Conservation (phyloP, 2,888 invertebrate species). For the Limnephilus lunatus region DNA sequence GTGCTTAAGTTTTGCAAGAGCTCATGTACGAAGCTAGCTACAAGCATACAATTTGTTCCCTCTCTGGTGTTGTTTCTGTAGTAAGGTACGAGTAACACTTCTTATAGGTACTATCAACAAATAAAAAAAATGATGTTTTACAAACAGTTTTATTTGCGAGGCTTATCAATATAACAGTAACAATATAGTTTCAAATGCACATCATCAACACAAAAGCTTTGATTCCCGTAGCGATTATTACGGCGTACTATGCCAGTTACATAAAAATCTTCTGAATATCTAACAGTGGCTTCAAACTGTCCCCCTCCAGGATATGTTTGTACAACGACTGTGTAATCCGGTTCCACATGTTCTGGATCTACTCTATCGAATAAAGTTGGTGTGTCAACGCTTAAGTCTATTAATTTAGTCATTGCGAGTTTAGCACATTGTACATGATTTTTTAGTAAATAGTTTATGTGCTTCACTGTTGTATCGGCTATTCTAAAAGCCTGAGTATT, state of each 20-base stretch:
- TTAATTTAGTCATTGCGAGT: slow-evolving; percentile 79
- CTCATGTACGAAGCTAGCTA: neutral
- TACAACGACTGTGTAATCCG: slow-evolving; percentile 81
- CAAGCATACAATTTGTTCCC: neutral
- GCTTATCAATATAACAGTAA: slow-evolving; percentile 76
- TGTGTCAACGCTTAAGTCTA: slow-evolving; percentile 82
- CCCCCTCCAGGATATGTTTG: slow-evolving; percentile 83
- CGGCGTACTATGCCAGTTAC: slow-evolving; percentile 87
- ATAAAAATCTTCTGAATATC: slow-evolving; percentile 71
- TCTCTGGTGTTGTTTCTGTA: neutral
- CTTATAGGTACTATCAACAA: neutral
- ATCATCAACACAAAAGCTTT: slow-evolving; percentile 87
- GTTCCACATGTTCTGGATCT: slow-evolving; percentile 72
- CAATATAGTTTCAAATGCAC: slow-evolving; percentile 87
- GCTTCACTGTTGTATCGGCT: slow-evolving; percentile 79
- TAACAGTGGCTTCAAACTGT: slow-evolving; percentile 88
- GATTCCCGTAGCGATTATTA: slow-evolving; percentile 88
- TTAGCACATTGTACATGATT: slow-evolving; percentile 81
- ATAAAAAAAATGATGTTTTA: no score
- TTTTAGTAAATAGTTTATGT: slow-evolving; percentile 81
- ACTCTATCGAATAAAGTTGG: slow-evolving; percentile 71
- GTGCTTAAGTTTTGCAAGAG: neutral
- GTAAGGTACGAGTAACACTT: neutral
- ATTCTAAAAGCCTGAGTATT: slow-evolving; percentile 78
- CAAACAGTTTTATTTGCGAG: neutral